These are phyloP conservation scores for Dryomyza anilis DNA, from an alignment of 2,888 invertebrate species.

Conservation along the genomic window DNA sequence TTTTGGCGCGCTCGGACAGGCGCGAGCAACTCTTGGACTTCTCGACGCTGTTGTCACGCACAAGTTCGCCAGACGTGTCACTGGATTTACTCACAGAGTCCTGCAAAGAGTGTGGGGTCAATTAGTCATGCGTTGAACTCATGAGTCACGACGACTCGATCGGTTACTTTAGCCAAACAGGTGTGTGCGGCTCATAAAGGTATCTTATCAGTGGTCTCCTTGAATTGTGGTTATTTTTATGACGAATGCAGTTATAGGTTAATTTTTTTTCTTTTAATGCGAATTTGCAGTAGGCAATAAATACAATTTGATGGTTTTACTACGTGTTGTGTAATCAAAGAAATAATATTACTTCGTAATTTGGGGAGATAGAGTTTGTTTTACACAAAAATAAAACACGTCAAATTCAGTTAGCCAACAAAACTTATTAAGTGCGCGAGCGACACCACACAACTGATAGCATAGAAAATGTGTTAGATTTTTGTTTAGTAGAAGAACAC, in stretches of 20 bases:
- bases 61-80: conserved; percentile 36
- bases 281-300: too few relatives aligned
- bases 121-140: too few relatives aligned
- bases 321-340: too few relatives aligned
- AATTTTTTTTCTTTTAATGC: too few relatives aligned
- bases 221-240: too few relatives aligned
- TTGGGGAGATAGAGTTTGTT: too few relatives aligned
- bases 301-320: too few relatives aligned
- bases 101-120: conserved; percentile 31
- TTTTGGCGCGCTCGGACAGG: conserved; percentile 70
- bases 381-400: too few relatives aligned
- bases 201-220: background rate
- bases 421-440: too few relatives aligned
- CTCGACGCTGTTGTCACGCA: conserved; percentile 39
- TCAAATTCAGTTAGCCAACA: too few relatives aligned
- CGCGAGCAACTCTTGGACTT: conserved; percentile 52
- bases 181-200: background rate
- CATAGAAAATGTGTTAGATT: background rate
- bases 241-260: too few relatives aligned
- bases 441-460: background rate
- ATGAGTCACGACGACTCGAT: background rate
- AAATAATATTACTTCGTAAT: too few relatives aligned
- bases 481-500: background rate
- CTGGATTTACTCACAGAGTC: conserved; percentile 38
- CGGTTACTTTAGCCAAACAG: background rate